Evolutionary conservation across 2,797 vertebrate species (phyloP).

Genomic region (Rhadinocentrus ornatus): DNA sequence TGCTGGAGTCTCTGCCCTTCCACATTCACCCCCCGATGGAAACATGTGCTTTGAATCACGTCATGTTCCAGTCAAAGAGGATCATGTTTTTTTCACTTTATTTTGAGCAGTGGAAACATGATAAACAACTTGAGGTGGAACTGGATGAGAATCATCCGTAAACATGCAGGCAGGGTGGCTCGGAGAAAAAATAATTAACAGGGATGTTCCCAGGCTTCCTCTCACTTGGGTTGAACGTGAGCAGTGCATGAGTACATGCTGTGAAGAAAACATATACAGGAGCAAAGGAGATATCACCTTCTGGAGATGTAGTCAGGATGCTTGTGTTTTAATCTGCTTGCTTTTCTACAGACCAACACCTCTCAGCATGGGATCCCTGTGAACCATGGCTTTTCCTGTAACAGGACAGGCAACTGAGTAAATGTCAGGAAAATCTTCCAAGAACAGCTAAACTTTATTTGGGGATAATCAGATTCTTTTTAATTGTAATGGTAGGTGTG

Average conservation of each 20-base stretch:
- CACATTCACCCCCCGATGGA: neutral
- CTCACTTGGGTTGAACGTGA: neutral
- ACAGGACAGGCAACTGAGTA: too few relatives aligned
- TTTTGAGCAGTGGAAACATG: neutral
- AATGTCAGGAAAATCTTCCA: too few relatives aligned
- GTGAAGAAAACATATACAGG: neutral
- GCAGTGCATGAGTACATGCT: neutral
- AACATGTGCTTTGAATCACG: neutral
- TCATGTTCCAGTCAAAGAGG: constrained; percentile 7
- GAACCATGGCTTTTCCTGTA: too few relatives aligned
- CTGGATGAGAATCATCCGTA: neutral
- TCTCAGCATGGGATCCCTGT: too few relatives aligned
- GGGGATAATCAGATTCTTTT: too few relatives aligned
- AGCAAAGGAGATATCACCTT: neutral
- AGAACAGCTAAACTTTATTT: too few relatives aligned
- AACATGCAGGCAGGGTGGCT: constrained; percentile 1
- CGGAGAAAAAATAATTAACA: constrained; percentile 4
- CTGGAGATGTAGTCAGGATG: neutral
- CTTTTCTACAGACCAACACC: neutral
- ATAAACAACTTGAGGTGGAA: neutral
- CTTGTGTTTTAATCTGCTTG: neutral
- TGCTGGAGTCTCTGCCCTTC: neutral
- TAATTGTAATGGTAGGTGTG: too few relatives aligned
- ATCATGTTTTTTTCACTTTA: neutral
- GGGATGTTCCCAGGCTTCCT: neutral